Conservation (phyloP, 1,140 invertebrate species). For the Potamilus streckersoni region DNA sequence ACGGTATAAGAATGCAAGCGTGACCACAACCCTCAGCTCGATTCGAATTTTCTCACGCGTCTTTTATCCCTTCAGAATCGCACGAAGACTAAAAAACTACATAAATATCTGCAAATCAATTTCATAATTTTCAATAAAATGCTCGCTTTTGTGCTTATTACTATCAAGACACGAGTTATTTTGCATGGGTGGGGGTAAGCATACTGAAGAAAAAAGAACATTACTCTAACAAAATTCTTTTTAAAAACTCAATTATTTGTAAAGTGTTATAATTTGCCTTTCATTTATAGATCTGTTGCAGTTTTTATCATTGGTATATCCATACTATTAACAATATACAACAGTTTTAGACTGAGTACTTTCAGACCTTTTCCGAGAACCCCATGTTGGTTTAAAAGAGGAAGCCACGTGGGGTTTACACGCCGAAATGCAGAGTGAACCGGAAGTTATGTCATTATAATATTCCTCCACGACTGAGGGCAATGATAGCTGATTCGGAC, state of each 20-base stretch:
- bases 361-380: constrained; percentile 45
- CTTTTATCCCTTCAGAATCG: too few relatives aligned
- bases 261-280: background rate
- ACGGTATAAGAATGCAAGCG: too few relatives aligned
- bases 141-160: too few relatives aligned
- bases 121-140: too few relatives aligned
- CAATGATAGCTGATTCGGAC: too few relatives aligned
- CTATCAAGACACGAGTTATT: too few relatives aligned
- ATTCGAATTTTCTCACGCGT: too few relatives aligned
- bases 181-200: background rate
- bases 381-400: constrained; percentile 54
- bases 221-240: background rate
- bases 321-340: background rate
- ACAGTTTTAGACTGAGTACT: background rate
- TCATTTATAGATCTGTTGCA: background rate
- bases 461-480: too few relatives aligned
- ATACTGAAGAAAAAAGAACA: background rate
- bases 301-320: constrained; percentile 3
- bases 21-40: too few relatives aligned
- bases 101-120: too few relatives aligned
- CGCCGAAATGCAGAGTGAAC: constrained; percentile 15
- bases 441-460: background rate
- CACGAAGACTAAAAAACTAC: too few relatives aligned
- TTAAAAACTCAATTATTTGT: background rate
- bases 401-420: constrained; percentile 46